Percentiles rank a stretch among this genome's conserved stretches.
phyloP scores from a whole-genome alignment of 2,113 vertebrate species.

The Rattus rattus region DNA sequence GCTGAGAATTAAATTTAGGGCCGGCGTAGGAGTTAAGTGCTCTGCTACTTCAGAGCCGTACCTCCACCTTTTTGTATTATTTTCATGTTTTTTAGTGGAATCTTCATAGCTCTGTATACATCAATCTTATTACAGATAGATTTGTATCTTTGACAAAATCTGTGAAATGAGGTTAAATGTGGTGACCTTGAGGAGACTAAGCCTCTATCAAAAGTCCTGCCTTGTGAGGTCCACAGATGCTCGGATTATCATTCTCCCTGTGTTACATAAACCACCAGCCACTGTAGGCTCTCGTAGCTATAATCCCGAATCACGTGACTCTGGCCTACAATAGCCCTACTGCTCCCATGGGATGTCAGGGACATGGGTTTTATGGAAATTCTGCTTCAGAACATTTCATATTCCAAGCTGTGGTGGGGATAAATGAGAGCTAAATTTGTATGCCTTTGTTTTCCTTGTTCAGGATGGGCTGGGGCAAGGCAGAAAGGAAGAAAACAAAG shows the following conservation, averaged over 20 bases:
- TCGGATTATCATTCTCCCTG: not conserved
- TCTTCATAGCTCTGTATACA: not conserved
- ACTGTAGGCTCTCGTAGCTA: not conserved
- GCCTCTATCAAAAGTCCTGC: not conserved
- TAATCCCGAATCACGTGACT: not conserved
- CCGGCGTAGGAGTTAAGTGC: not conserved
- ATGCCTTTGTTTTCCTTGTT: not conserved
- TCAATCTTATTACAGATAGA: not conserved
- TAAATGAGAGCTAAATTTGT: not conserved
- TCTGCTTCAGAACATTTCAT: slow-evolving; percentile 32
- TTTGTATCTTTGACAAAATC: slow-evolving; percentile 36
- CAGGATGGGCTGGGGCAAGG: not conserved
- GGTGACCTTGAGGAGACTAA: slow-evolving; percentile 13
- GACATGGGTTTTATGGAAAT: not conserved
- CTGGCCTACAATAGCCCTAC: not conserved
- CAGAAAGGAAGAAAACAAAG: not conserved
- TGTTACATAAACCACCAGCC: not conserved
- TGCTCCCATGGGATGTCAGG: not conserved
- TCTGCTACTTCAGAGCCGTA: not conserved
- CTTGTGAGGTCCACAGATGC: not conserved
- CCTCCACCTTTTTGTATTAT: not conserved
- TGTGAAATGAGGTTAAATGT: slow-evolving; percentile 8
- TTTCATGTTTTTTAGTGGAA: slow-evolving; percentile 1
- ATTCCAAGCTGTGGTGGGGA: not conserved
- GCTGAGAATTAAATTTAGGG: not conserved